phyloP scores from a whole-genome alignment of 2,888 invertebrate species.

The Ochropleura plecta region DNA sequence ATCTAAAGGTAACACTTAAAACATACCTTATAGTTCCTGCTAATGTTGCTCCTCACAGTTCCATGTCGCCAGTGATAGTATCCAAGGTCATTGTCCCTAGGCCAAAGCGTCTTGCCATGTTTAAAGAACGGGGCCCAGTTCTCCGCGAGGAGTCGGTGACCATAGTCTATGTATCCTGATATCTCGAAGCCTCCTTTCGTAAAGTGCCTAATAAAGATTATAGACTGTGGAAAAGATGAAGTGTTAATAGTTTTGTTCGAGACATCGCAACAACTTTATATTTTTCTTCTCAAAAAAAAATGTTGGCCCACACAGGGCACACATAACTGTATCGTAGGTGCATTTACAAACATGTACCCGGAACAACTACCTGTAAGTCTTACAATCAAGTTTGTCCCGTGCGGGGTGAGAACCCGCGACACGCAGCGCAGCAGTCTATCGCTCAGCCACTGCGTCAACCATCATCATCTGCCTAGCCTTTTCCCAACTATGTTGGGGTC shows the following conservation, averaged over 20 bases:
- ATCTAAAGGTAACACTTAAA: background rate
- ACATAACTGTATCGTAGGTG: too few relatives aligned
- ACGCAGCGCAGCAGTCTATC: too few relatives aligned
- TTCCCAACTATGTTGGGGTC: too few relatives aligned
- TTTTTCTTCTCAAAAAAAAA: too few relatives aligned
- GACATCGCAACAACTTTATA: too few relatives aligned
- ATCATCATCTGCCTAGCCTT: too few relatives aligned
- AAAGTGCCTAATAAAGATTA: constrained; percentile 94
- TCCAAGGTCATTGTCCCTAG: constrained; percentile 93
- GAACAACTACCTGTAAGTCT: too few relatives aligned
- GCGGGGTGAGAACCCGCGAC: too few relatives aligned
- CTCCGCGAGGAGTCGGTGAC: constrained; percentile 92
- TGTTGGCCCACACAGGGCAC: too few relatives aligned
- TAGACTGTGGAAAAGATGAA: constrained; percentile 89
- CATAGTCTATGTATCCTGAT: constrained; percentile 96
- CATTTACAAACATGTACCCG: too few relatives aligned
- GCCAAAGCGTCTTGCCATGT: constrained; percentile 91
- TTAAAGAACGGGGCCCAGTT: constrained; percentile 95
- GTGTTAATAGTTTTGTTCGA: background rate
- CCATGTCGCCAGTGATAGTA: constrained; percentile 95
- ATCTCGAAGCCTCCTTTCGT: constrained; percentile 94
- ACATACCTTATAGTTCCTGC: constrained; percentile 93
- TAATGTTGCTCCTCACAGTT: constrained; percentile 92
- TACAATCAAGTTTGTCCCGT: too few relatives aligned
- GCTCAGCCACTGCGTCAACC: too few relatives aligned